phyloP scores from a whole-genome alignment of 2,888 invertebrate species.

The Osmoderma eremita region DNA sequence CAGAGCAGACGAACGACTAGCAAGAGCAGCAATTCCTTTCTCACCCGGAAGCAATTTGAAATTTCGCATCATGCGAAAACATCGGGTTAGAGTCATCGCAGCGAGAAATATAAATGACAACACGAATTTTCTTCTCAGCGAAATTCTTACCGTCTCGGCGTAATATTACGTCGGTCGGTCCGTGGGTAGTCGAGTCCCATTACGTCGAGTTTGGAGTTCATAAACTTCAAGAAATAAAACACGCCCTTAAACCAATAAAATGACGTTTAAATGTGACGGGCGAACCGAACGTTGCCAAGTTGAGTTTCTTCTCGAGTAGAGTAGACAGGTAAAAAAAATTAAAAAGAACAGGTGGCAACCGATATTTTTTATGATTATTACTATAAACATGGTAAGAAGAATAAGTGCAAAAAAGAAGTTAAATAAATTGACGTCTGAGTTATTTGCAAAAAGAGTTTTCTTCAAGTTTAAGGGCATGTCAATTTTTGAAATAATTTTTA shows the following conservation, averaged over 20 bases:
- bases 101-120: constrained; percentile 19
- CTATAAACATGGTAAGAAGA: too few relatives aligned
- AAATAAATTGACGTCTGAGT: too few relatives aligned
- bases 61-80: constrained; percentile 17
- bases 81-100: constrained; percentile 19
- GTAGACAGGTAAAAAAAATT: background rate
- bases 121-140: constrained; percentile 9
- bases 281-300: too few relatives aligned
- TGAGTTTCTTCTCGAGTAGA: background rate
- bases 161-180: constrained; percentile 8
- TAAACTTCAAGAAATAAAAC: constrained; percentile 22
- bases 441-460: too few relatives aligned
- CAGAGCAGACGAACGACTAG: background rate
- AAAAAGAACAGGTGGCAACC: too few relatives aligned
- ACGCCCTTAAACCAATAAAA: constrained; percentile 19
- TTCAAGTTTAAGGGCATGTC: too few relatives aligned
- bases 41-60: constrained; percentile 23
- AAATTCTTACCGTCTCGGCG: constrained; percentile 2
- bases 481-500: too few relatives aligned
- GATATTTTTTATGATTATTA: too few relatives aligned
- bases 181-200: constrained; percentile 1
- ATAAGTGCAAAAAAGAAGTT: too few relatives aligned
- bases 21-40: constrained; percentile 5
- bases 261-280: background rate
- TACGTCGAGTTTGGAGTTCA: constrained; percentile 17